Conservation (phyloP, 2,113 vertebrate genomes). For the Mormyrus iriodes region DNA sequence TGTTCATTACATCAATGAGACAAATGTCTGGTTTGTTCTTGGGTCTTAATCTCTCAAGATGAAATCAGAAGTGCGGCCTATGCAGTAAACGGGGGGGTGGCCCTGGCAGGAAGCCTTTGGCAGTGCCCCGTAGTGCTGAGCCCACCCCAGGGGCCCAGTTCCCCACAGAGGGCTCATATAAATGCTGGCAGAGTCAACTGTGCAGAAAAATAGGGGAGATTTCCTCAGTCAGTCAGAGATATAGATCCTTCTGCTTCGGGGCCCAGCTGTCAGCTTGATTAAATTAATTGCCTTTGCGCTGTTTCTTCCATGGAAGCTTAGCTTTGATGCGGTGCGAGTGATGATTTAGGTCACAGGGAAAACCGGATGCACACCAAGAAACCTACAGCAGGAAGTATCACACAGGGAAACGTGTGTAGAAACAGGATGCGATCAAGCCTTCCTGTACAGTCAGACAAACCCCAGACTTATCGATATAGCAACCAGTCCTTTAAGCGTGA, state of each 20-base stretch:
- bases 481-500: not conserved
- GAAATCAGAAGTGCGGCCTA: not conserved
- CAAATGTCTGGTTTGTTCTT: no score
- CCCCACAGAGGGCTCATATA: not conserved
- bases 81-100: not conserved
- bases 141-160: not conserved
- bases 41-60: no score
- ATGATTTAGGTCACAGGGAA: not conserved
- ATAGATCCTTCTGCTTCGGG: not conserved
- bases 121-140: not conserved
- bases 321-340: not conserved
- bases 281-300: not conserved
- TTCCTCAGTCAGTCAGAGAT: constrained; percentile 1
- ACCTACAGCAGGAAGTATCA: not conserved
- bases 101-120: not conserved
- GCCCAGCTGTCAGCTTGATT: constrained; percentile 12
- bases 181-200: not conserved
- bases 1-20: no score
- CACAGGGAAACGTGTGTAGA: not conserved
- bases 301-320: not conserved
- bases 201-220: constrained; percentile 4
- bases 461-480: not conserved
- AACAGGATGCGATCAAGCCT: not conserved
- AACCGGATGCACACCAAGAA: not conserved
- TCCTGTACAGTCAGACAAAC: not conserved